Conservation (phyloP, 2,888 invertebrate species). For the Biston stratarius region DNA sequence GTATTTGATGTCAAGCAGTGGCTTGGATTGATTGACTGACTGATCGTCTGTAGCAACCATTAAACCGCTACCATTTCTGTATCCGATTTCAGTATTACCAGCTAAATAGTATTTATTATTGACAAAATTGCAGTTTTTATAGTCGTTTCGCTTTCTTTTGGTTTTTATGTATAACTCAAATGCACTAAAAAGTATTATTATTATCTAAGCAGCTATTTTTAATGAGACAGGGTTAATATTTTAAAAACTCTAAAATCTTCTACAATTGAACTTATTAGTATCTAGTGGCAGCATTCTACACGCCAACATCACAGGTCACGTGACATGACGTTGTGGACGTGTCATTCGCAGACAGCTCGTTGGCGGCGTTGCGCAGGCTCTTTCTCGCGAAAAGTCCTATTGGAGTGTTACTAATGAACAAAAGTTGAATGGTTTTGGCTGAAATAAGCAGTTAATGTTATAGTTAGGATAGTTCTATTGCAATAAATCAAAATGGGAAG, state of each 20-base stretch:
- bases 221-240: background rate
- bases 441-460: conserved; percentile 75
- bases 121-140: background rate
- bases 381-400: conserved; percentile 78
- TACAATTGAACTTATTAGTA: background rate
- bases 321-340: conserved; percentile 88
- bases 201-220: background rate
- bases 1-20: too few relatives aligned
- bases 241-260: conserved; percentile 10
- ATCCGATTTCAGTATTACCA: conserved; percentile 28
- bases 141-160: background rate
- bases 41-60: background rate
- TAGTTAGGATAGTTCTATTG: conserved; percentile 84
- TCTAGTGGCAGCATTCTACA: conserved; percentile 69
- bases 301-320: conserved; percentile 91
- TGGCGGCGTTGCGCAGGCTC: conserved; percentile 85
- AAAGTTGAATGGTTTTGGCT: conserved; percentile 85
- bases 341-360: conserved; percentile 85
- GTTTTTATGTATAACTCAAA: too few relatives aligned
- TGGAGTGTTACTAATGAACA: conserved; percentile 82
- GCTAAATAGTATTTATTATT: background rate
- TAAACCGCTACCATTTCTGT: conserved; percentile 5
- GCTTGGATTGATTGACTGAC: background rate
- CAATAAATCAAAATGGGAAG: conserved; percentile 88
- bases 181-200: background rate